phyloP scores from a whole-genome alignment of 2,113 vertebrate species.

The Heptranchias perlo region DNA sequence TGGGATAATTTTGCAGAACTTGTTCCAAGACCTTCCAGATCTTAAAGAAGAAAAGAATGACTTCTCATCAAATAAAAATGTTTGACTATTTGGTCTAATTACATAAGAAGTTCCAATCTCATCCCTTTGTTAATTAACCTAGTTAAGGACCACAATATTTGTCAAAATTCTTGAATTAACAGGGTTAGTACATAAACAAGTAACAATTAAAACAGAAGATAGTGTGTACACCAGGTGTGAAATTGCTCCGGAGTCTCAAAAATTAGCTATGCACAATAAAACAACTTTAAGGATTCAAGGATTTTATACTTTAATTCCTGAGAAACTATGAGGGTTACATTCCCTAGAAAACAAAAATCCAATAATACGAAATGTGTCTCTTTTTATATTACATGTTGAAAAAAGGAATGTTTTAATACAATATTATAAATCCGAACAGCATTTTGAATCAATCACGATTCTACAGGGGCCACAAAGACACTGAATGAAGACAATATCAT shows the following conservation, averaged over 20 bases:
- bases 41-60: not conserved
- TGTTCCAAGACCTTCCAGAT: too few species aligned
- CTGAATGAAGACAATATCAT: not conserved
- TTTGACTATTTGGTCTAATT: not conserved
- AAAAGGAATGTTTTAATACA: not conserved
- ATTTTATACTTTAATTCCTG: not conserved
- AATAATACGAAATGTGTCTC: not conserved
- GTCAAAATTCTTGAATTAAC: not conserved
- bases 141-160: not conserved
- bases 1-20: conserved; percentile 1
- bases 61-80: not conserved
- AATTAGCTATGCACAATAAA: not conserved
- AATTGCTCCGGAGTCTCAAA: not conserved
- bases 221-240: not conserved
- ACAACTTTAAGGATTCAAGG: not conserved
- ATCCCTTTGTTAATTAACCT: not conserved
- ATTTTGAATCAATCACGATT: not conserved
- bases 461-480: not conserved
- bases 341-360: not conserved
- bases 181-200: not conserved
- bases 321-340: not conserved
- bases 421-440: not conserved
- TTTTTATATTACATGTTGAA: not conserved
- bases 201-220: not conserved
- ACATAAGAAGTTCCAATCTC: not conserved